These are phyloP conservation scores for Hylaeus anthracinus DNA, from an alignment of 1,140 invertebrate genomes.

Conservation along the genomic window DNA sequence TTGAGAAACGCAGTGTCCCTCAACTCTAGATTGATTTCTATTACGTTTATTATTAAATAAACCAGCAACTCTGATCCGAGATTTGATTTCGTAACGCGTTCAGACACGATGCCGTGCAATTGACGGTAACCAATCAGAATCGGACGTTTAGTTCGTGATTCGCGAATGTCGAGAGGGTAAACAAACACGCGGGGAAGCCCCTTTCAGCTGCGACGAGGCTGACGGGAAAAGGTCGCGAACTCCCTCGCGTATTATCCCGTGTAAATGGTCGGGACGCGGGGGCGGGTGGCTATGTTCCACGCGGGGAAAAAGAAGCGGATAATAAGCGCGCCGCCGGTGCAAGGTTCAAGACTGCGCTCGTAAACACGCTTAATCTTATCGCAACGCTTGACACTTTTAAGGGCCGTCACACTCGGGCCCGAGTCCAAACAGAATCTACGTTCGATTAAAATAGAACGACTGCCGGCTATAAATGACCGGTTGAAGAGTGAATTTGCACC, in stretches of 20 bases:
- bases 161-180: too few relatives aligned
- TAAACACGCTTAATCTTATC: conserved; percentile 68
- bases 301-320: background rate
- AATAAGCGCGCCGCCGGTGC: conserved; percentile 3
- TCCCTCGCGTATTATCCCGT: conserved; percentile 1
- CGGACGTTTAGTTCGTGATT: too few relatives aligned
- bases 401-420: conserved; percentile 10
- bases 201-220: background rate
- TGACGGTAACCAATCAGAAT: too few relatives aligned
- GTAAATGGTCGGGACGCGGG: background rate
- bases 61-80: too few relatives aligned
- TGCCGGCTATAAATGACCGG: conserved; percentile 20
- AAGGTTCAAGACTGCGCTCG: conserved; percentile 45
- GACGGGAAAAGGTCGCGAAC: conserved; percentile 12
- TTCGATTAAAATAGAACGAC: conserved; percentile 44
- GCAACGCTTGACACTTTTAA: conserved; percentile 33
- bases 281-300: background rate
- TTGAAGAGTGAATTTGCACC: background rate
- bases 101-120: too few relatives aligned
- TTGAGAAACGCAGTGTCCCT: too few relatives aligned
- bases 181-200: too few relatives aligned
- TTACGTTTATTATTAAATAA: too few relatives aligned
- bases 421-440: conserved; percentile 25
- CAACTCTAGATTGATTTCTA: too few relatives aligned
- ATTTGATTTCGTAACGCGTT: too few relatives aligned